Conservation (phyloP, 2,797 vertebrate genomes). For the Hippopotamyrus pictus region DNA sequence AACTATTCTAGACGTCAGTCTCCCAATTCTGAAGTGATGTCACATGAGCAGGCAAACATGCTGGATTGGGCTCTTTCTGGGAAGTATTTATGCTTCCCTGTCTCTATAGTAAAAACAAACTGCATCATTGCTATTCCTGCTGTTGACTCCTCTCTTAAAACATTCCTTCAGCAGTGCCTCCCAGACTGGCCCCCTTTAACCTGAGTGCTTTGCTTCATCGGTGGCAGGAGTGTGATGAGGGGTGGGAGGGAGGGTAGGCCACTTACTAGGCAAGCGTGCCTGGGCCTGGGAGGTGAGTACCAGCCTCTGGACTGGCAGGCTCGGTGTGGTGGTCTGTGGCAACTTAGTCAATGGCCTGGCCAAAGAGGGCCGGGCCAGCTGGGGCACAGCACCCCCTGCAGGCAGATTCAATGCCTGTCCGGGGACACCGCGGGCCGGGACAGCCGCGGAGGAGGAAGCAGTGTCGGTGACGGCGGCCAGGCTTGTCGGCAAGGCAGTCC, state of each 20-base stretch:
- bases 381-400: conserved; percentile 55
- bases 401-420: conserved; percentile 67
- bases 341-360: conserved; percentile 55
- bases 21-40: background rate
- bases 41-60: background rate
- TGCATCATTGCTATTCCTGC: background rate
- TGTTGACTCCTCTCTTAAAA: conserved; percentile 26
- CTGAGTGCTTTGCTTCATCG: conserved; percentile 27
- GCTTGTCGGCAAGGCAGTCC: conserved; percentile 74
- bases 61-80: background rate
- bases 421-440: conserved; percentile 55
- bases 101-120: background rate
- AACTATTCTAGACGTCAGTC: background rate
- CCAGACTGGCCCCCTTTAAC: conserved; percentile 46
- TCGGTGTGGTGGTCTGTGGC: conserved; percentile 60
- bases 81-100: background rate
- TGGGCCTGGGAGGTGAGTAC: conserved; percentile 96
- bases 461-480: conserved; percentile 66
- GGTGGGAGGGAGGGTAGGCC: conserved; percentile 59
- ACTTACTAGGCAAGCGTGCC: conserved; percentile 99
- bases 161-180: conserved; percentile 58
- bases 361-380: conserved; percentile 61
- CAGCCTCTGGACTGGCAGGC: conserved; percentile 88
- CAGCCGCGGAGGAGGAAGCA: conserved; percentile 53
- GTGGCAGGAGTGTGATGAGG: conserved; percentile 62